Base-by-base conservation (phyloP, 2,113 vertebrate species). In the Elaphurus davidianus region DNA sequence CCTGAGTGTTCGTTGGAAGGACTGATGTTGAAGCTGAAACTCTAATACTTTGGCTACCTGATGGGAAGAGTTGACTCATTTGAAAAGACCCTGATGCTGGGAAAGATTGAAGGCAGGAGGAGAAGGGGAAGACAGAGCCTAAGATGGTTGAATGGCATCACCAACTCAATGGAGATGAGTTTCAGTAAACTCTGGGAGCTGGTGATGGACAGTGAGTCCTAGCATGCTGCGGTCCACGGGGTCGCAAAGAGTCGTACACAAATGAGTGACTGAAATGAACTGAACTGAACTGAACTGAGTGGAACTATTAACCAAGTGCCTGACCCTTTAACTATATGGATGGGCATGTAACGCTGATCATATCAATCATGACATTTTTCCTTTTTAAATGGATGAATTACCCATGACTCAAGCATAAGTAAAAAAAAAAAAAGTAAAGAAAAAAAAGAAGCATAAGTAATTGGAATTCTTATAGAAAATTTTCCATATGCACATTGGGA, bases 361-460 rank as follows among this genome's bases (percentile, higher is more conserved):
- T 91, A 62, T 40, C 59, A 89, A 55, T 79, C 52, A 79, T 76
- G 67, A 45, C 6, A 87, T 45, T 57, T 27, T 64, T 94, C 17
- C 36, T 91, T 92, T 67, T 23, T 7, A 60, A 92, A 90, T 7
- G 21, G 33, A 84, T n/a, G 90, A 36, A 30, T 67, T 67, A 67
- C 16, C 36, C 27, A 84, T 95, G 27, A 79, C 14, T 85, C 28
- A 96, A 91, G 45, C 33, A 98, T 47, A 28, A 97, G 4, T 78
- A 81, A 50, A 50, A 50, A 50, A 47, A 47, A 47, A 50, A 50
- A 50, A 50, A 13, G 47, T 13, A 14, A 50, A 50, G 43, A 50
- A 50, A 47, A 50, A 50, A 50, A 50, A 50, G 47, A 96, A 91
- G 33, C 28, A 98, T 47, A 28, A 97, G 3, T 76, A 87, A 81